These are phyloP conservation scores for Schizopygopsis pylzovi DNA, from an alignment of 2,797 vertebrate species.

Conservation along the genomic window DNA sequence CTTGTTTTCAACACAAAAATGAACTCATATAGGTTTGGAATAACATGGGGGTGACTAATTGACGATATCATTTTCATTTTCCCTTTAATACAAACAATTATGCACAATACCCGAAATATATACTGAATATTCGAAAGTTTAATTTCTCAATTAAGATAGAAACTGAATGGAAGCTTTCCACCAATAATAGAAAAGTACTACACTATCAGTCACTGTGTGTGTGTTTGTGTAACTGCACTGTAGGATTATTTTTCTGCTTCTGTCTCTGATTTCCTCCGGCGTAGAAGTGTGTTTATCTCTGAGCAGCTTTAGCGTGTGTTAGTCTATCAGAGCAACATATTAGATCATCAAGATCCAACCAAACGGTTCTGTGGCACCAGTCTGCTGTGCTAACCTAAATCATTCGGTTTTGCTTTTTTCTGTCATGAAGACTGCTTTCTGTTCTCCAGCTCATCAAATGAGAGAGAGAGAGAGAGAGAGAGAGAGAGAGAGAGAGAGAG, in stretches of 20 bases:
- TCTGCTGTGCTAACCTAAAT: slow-evolving; percentile 10
- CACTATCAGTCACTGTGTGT: neutral
- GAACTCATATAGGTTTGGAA: neutral
- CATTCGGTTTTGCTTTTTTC: neutral
- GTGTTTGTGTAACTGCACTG: slow-evolving; percentile 4
- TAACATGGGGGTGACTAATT: neutral
- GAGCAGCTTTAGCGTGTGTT: neutral
- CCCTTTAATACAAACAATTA: neutral
- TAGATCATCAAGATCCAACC: slow-evolving; percentile 15
- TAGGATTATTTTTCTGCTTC: neutral
- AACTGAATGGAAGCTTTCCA: neutral
- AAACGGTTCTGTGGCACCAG: slow-evolving; percentile 28
- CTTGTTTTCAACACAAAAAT: too few species aligned
- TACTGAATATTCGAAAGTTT: neutral
- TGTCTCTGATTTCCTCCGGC: slow-evolving; percentile 17
- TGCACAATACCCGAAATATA: neutral
- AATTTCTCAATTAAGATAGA: neutral
- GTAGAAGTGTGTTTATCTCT: slow-evolving; percentile 5
- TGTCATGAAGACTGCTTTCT: slow-evolving; percentile 15
- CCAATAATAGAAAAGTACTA: neutral
- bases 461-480: neutral
- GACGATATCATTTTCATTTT: neutral
- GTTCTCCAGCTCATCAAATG: slow-evolving; percentile 16
- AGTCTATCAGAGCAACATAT: slow-evolving; percentile 1
- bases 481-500: neutral